A percentile compares a stretch with the other conserved stretches of the same genome.
Conservation (phyloP, 2,888 invertebrate genomes). For the Xestia ashworthii region DNA sequence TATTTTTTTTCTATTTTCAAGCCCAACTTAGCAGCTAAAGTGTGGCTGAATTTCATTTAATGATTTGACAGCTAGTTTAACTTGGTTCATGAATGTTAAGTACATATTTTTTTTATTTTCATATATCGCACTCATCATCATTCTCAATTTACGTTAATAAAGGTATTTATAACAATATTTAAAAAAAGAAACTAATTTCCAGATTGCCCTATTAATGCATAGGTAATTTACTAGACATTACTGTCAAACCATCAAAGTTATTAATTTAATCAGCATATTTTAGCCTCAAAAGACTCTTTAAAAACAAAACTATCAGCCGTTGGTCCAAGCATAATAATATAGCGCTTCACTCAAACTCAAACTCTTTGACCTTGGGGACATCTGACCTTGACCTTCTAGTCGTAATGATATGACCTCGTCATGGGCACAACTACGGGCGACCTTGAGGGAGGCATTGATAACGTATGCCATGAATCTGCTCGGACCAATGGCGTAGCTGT, state of each 20-base stretch:
- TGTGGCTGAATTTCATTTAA: slow-evolving; percentile 48
- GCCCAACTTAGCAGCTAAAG: slow-evolving; percentile 59
- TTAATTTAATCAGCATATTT: slow-evolving; percentile 50
- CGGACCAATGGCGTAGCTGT: slow-evolving; percentile 90
- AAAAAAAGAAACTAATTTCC: slow-evolving; percentile 1
- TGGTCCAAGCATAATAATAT: slow-evolving; percentile 87
- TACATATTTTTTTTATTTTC: neutral
- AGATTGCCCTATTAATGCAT: slow-evolving; percentile 27
- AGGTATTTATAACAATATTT: neutral
- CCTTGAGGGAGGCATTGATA: slow-evolving; percentile 89
- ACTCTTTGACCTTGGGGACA: slow-evolving; percentile 71
- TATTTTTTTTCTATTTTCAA: slow-evolving; percentile 63
- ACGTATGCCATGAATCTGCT: slow-evolving; percentile 89
- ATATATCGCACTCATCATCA: neutral
- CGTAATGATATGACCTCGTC: slow-evolving; percentile 73
- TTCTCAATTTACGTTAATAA: neutral
- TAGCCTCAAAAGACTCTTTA: slow-evolving; percentile 36
- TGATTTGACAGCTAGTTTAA: slow-evolving; percentile 47
- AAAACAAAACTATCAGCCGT: slow-evolving; percentile 78
- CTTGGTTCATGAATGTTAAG: neutral
- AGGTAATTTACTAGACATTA: neutral
- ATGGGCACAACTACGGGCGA: slow-evolving; percentile 85
- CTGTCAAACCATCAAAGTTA: slow-evolving; percentile 49
- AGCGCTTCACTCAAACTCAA: slow-evolving; percentile 75
- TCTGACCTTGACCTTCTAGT: slow-evolving; percentile 74